Base-by-base conservation (phyloP, 2,113 vertebrate species). In the Microcebus jonahi region DNA sequence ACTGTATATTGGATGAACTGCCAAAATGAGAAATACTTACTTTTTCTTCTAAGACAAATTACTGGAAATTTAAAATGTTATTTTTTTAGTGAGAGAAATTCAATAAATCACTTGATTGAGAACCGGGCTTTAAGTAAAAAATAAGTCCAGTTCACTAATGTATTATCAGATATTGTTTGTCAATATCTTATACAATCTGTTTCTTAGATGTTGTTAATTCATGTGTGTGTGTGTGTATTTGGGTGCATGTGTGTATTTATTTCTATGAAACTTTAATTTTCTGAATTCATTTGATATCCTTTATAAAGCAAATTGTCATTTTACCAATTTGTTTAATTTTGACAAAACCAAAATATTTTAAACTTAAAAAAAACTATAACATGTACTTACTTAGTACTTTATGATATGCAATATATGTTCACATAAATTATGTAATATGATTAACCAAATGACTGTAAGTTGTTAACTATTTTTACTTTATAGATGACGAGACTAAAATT, bases 261-360 rank as follows among this genome's bases (percentile, higher is more conserved):
- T 42, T 80, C 42, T 67, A 34, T 68, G 77, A 77, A 68, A 59
- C 8, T 14, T 88, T 83, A 45, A 68, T 70, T 88, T 88, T 10
- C 63, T 83, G 8, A 71, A 65, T 75, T 36, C 31, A 9, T 89
- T 45, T 84, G 31, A 29, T 65, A 4, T 89, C 57, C 25, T 92
- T 85, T 57, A 71, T 92, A 84, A 88, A 77, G 53, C 76, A 92
- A 83, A 79, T 48, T 70, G 36, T 65, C 36, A 57, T 82, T 94
- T 59, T 23, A 91, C 48, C 11, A 42, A 57, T 67, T n/a, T 81
- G 75, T 82, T 27, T 94, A 50, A 59, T 87, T 87, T 81, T 87
- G 21, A 4, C 68, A 6, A 27, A 87, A 21, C 27, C 57, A 91
- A 75, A 87, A 48, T 53, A 83, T 61, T 92, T 91, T 77, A 88